Percentiles rank a stretch among this genome's conserved stretches.
These are phyloP conservation scores for Anguilla rostrata DNA, from an alignment of 2,113 vertebrate genomes.

Conservation along the genomic window DNA sequence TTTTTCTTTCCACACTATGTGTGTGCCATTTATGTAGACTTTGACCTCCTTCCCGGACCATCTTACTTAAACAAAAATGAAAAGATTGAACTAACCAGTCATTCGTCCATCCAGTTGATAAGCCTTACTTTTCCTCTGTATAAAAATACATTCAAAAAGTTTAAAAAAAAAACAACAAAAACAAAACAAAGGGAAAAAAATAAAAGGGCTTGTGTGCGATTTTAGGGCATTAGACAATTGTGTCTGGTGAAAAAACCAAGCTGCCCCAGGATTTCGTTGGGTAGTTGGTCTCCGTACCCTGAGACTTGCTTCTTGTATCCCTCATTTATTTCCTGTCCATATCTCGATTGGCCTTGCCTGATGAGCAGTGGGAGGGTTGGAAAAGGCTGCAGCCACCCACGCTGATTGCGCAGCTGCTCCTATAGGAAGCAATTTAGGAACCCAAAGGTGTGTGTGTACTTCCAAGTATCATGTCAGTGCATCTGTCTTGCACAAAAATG, in stretches of 20 bases:
- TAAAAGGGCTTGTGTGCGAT: constrained; percentile 80
- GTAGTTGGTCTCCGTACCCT: constrained; percentile 60
- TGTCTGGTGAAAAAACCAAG: constrained; percentile 80
- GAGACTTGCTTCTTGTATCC: constrained; percentile 70
- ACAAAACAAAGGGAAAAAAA: constrained; percentile 18
- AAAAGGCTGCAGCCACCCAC: constrained; percentile 82
- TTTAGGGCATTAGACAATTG: constrained; percentile 83
- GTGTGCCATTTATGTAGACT: constrained; percentile 89
- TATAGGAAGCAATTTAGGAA: constrained; percentile 80
- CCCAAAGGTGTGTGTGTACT: constrained; percentile 71
- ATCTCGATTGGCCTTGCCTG: constrained; percentile 86
- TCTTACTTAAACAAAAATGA: constrained; percentile 71
- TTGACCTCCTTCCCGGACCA: constrained; percentile 80
- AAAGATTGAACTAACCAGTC: constrained; percentile 31
- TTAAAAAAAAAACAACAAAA: background rate
- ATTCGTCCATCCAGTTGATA: constrained; percentile 77
- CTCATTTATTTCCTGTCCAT: constrained; percentile 74
- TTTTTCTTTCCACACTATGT: constrained; percentile 84
- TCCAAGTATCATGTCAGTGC: constrained; percentile 79
- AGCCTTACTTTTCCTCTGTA: constrained; percentile 77
- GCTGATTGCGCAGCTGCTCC: constrained; percentile 85
- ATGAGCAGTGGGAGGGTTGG: constrained; percentile 85
- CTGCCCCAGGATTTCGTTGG: constrained; percentile 82
- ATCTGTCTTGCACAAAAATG: constrained; percentile 75
- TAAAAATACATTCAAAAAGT: no score